These are phyloP conservation scores for Tinea trinotella DNA, from an alignment of 2,888 invertebrate species.

Conservation along the genomic window DNA sequence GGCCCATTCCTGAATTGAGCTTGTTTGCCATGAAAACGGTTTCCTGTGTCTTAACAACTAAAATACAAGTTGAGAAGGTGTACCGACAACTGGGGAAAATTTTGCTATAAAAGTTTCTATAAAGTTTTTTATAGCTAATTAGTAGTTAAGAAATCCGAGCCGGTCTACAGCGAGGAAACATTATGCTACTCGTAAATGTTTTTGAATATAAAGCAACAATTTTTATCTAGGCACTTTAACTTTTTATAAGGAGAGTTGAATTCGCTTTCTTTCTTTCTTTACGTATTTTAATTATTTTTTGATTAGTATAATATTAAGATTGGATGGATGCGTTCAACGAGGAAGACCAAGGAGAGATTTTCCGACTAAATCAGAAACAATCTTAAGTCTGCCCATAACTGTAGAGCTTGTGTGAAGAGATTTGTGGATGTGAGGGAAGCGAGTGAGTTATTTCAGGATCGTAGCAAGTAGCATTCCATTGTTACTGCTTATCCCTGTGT, in stretches of 20 bases:
- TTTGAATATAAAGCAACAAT: background rate
- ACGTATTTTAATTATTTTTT: no score
- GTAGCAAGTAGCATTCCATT: no score
- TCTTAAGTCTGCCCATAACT: no score
- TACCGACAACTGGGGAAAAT: background rate
- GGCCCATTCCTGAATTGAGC: constrained; percentile 5
- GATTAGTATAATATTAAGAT: no score
- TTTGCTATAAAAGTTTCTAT: background rate
- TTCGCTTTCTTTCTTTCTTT: no score
- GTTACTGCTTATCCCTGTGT: no score
- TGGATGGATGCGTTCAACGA: no score
- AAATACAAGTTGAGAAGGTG: constrained; percentile 8
- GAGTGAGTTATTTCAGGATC: no score
- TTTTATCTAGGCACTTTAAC: background rate
- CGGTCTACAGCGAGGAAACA: background rate
- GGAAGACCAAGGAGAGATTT: no score
- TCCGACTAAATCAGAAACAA: no score
- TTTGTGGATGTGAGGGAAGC: no score
- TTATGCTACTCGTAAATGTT: constrained; percentile 4
- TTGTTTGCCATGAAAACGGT: constrained; percentile 10
- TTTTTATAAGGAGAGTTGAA: background rate
- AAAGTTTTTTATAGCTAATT: constrained; percentile 5
- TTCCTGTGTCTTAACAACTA: constrained; percentile 3
- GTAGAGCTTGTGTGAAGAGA: no score
- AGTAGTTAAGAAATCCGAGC: constrained; percentile 8